Conservation (phyloP, 2,797 vertebrate species). For the Bryconaethiops microstoma region DNA sequence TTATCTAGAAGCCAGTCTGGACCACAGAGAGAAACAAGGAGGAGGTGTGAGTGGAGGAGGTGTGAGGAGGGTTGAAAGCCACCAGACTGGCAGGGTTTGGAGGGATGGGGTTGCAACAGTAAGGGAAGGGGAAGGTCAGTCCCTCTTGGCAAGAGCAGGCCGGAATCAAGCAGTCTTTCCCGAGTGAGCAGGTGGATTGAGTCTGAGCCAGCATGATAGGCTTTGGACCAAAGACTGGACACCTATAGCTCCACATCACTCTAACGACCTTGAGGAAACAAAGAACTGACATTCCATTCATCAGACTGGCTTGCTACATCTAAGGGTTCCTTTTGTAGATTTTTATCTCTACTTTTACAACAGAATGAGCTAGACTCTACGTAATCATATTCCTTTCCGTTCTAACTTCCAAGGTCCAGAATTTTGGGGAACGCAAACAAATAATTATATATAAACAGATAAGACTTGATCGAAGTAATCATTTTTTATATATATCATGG, state of each 20-base stretch:
- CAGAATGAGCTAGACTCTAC: not conserved
- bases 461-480: too few species aligned
- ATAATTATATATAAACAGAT: too few species aligned
- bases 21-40: constrained; percentile 11
- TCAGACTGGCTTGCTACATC: not conserved
- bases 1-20: constrained; percentile 41
- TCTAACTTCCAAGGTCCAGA: not conserved
- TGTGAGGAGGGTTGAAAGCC: constrained; percentile 11
- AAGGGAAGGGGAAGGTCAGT: constrained; percentile 24
- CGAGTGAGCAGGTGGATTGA: constrained; percentile 57
- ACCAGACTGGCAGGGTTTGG: constrained; percentile 45
- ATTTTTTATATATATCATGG: too few species aligned
- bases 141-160: constrained; percentile 53
- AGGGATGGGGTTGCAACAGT: constrained; percentile 28
- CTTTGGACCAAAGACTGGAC: constrained; percentile 51
- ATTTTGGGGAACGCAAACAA: not conserved
- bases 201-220: constrained; percentile 51
- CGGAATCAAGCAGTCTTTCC: constrained; percentile 50
- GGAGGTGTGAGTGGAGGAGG: not conserved
- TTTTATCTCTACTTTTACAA: not conserved
- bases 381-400: not conserved
- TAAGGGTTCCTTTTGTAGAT: not conserved
- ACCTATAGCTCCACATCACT: constrained; percentile 46
- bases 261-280: constrained; percentile 54
- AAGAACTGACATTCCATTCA: constrained; percentile 8